phyloP scores from a whole-genome alignment of 1,140 invertebrate genomes.

The Anthonomus grandis region DNA sequence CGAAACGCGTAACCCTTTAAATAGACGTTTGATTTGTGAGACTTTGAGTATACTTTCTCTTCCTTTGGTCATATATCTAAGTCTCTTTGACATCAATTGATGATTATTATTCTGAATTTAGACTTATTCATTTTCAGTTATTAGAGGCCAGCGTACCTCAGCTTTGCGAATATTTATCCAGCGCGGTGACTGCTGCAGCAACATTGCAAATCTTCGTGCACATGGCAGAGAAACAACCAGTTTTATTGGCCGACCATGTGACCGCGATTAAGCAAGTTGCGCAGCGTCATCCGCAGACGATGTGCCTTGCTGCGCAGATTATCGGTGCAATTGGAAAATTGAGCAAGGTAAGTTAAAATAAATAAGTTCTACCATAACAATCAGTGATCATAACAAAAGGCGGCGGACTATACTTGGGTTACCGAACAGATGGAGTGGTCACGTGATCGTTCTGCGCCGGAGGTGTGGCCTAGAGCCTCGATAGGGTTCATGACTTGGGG shows the following conservation, averaged over 20 bases:
- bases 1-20: no score
- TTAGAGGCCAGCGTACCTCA: conserved; percentile 74
- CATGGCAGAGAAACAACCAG: conserved; percentile 65
- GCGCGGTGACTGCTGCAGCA: conserved; percentile 55
- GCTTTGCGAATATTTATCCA: conserved; percentile 67
- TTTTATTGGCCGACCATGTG: conserved; percentile 65
- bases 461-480: no score
- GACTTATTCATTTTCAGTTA: conserved; percentile 56
- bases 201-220: conserved; percentile 76
- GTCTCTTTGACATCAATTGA: neutral
- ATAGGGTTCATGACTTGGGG: no score
- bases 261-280: conserved; percentile 64
- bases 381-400: no score
- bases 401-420: no score
- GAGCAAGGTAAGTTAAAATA: conserved; percentile 53
- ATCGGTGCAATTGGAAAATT: conserved; percentile 62
- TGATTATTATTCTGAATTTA: neutral
- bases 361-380: no score
- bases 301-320: conserved; percentile 63
- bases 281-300: conserved; percentile 62
- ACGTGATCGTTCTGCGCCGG: no score
- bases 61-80: no score
- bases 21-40: no score
- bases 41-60: no score
- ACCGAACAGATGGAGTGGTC: no score